These are phyloP conservation scores for Platynereis dumerilii DNA, from an alignment of 2,888 invertebrate genomes.

Conservation along the genomic window DNA sequence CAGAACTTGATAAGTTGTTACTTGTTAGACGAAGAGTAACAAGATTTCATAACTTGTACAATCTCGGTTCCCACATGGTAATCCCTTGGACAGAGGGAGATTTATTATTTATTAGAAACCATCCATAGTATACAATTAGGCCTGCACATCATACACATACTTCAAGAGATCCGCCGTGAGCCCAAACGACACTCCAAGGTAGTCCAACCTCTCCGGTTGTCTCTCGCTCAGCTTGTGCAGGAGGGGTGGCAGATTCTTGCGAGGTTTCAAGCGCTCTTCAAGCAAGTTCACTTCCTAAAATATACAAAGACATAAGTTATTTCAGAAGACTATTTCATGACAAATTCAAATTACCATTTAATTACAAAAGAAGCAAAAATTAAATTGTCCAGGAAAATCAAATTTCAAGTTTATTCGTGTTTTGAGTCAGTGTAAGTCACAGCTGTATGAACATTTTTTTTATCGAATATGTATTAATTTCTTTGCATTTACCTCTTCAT, in stretches of 20 bases:
- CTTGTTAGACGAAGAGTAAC: not conserved
- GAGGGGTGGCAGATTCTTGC: slow-evolving; percentile 84
- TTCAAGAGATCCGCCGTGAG: slow-evolving; percentile 86
- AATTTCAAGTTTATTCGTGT: not conserved
- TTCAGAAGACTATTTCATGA: no score
- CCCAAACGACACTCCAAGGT: slow-evolving; percentile 93
- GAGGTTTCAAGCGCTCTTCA: slow-evolving; percentile 77
- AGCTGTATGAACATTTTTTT: not conserved
- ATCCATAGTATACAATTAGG: not conserved
- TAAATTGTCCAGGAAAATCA: not conserved
- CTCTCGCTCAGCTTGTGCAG: slow-evolving; percentile 86
- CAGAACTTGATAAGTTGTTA: not conserved
- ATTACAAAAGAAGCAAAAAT: not conserved
- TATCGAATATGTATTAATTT: no score
- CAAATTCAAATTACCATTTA: no score
- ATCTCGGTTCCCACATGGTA: no score
- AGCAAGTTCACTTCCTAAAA: slow-evolving; percentile 68
- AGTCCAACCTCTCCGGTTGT: slow-evolving; percentile 75
- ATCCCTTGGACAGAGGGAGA: no score
- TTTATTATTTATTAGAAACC: not conserved
- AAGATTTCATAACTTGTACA: no score
- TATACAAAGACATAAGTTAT: no score
- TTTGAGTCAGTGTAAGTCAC: not conserved
- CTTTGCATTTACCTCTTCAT: slow-evolving; percentile 28
- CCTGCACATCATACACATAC: no score